phyloP scores from a whole-genome alignment of 1,140 invertebrate genomes.

The Cotesia chilonis region DNA sequence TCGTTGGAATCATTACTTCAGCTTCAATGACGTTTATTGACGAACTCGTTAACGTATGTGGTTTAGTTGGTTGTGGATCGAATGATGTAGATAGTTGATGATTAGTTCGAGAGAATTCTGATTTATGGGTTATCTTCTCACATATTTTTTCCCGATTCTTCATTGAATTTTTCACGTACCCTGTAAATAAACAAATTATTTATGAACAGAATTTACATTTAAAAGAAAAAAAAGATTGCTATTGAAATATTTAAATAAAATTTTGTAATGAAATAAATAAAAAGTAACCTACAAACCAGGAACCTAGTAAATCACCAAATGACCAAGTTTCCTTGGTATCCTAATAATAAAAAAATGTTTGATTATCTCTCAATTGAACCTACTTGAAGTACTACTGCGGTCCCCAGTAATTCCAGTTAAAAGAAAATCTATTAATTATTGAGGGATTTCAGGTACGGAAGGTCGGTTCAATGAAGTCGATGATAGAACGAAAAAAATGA shows the following conservation, averaged over 20 bases:
- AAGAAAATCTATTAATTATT: background rate
- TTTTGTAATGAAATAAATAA: slow-evolving; percentile 1
- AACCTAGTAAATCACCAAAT: too few relatives aligned
- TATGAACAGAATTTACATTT: slow-evolving; percentile 13
- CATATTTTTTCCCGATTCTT: slow-evolving; percentile 12
- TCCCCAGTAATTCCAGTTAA: too few relatives aligned
- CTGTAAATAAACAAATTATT: slow-evolving; percentile 19
- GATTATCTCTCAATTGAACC: too few relatives aligned
- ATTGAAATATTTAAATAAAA: background rate
- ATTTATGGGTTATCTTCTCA: slow-evolving; percentile 8
- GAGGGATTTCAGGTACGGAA: background rate
- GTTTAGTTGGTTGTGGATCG: too few relatives aligned
- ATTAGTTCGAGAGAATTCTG: slow-evolving; percentile 3
- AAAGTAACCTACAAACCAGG: background rate
- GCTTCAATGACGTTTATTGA: too few relatives aligned
- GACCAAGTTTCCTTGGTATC: too few relatives aligned
- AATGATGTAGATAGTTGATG: background rate
- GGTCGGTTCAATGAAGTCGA: background rate
- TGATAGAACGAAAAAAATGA: background rate
- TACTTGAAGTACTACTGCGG: too few relatives aligned
- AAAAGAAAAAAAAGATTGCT: background rate
- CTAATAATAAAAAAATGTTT: too few relatives aligned
- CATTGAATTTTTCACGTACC: slow-evolving; percentile 6
- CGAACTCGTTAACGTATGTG: too few relatives aligned
- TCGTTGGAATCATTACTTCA: too few relatives aligned